A percentile compares a stretch with the other conserved stretches of the same genome.
phyloP scores from a whole-genome alignment of 2,113 vertebrate genomes.

The Chlamydotis undulata region DNA sequence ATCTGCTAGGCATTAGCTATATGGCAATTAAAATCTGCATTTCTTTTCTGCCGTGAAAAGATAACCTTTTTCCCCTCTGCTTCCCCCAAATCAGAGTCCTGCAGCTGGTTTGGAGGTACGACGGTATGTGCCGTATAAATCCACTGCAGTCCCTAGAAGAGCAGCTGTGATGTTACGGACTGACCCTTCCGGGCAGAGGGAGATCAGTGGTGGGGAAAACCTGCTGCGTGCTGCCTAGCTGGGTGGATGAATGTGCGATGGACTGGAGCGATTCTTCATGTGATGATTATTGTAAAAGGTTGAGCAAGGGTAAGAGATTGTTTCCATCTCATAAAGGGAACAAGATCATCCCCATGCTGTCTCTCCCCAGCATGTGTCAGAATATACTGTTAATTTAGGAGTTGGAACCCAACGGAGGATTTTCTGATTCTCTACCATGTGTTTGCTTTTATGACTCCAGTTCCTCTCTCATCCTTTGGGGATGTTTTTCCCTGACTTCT shows the following conservation, averaged over 20 bases:
- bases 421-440: constrained; percentile 28
- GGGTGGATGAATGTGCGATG: not conserved
- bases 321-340: constrained; percentile 25
- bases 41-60: not conserved
- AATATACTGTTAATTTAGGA: constrained; percentile 26
- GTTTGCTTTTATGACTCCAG: constrained; percentile 22
- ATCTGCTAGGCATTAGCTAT: not conserved
- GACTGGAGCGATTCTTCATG: not conserved
- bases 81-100: not conserved
- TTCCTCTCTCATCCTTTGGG: not conserved
- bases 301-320: not conserved
- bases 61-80: not conserved
- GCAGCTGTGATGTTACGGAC: not conserved
- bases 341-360: not conserved
- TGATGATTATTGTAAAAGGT: not conserved
- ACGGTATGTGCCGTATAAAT: not conserved
- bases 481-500: not conserved
- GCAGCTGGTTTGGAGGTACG: not conserved
- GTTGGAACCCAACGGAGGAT: not conserved
- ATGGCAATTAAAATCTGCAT: not conserved
- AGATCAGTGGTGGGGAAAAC: not conserved
- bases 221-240: not conserved
- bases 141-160: not conserved
- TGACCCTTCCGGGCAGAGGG: not conserved
- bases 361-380: not conserved